phyloP scores from a whole-genome alignment of 2,888 invertebrate species.

The Aphidoletes aphidimyza region DNA sequence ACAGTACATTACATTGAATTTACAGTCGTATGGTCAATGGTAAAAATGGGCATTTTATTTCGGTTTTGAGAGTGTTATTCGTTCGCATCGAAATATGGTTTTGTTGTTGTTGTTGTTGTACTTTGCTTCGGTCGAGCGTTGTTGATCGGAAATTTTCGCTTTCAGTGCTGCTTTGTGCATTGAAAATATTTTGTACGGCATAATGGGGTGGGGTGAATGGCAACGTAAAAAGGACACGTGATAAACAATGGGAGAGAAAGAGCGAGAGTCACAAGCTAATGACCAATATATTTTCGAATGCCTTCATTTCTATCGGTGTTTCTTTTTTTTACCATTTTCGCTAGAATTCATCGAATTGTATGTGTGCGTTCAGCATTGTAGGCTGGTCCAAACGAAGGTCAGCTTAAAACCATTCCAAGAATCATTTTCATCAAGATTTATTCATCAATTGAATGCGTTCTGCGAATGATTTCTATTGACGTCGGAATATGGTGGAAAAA shows the following conservation, averaged over 20 bases:
- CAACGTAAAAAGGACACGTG: neutral
- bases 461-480: too few species aligned
- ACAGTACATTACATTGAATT: constrained; percentile 7
- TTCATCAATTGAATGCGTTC: neutral
- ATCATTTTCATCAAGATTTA: neutral
- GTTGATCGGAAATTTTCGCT: neutral
- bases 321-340: constrained; percentile 16
- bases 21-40: neutral
- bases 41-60: neutral
- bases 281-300: constrained; percentile 44
- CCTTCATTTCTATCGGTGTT: constrained; percentile 17
- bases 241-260: neutral
- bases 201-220: constrained; percentile 1
- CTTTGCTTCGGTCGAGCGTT: neutral
- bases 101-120: too few species aligned
- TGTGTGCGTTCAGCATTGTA: neutral
- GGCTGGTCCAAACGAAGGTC: constrained; percentile 6
- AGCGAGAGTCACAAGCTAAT: constrained; percentile 32
- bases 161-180: neutral
- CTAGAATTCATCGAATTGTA: neutral
- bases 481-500: too few species aligned
- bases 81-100: neutral
- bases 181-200: neutral
- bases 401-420: neutral
- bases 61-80: neutral